Percentiles rank a stretch among this genome's conserved stretches.
phyloP scores from a whole-genome alignment of 2,888 invertebrate species.

The Abrostola tripartita region DNA sequence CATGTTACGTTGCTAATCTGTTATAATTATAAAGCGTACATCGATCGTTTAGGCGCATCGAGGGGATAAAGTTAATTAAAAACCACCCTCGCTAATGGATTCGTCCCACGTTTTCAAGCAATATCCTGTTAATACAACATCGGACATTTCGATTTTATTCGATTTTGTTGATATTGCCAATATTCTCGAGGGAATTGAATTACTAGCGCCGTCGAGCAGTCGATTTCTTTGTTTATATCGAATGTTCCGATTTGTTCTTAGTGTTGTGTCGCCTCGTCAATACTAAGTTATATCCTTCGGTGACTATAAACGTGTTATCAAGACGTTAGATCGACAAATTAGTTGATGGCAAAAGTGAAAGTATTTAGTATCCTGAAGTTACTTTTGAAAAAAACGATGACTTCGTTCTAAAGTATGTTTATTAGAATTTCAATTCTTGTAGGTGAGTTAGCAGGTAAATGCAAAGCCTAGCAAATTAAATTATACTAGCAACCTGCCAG shows the following conservation, averaged over 20 bases:
- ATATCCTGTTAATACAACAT: conserved; percentile 71
- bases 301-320: conserved; percentile 11
- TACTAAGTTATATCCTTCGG: conserved; percentile 25
- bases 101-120: conserved; percentile 65
- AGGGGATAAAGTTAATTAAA: conserved; percentile 71
- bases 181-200: conserved; percentile 74
- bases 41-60: conserved; percentile 46
- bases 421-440: neutral
- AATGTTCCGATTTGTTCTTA: conserved; percentile 37
- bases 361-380: neutral
- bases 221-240: conserved; percentile 53
- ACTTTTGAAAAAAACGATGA: neutral
- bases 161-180: conserved; percentile 74
- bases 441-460: neutral
- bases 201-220: conserved; percentile 59
- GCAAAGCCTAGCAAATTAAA: conserved; percentile 33
- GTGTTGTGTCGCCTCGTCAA: conserved; percentile 19
- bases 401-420: neutral
- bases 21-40: conserved; percentile 43
- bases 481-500: conserved; percentile 23
- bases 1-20: conserved; percentile 32
- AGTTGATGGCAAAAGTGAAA: neutral
- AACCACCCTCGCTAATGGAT: conserved; percentile 68
- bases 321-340: neutral
- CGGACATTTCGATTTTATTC: conserved; percentile 65